phyloP scores from a whole-genome alignment of 2,888 invertebrate species.

The Meteorus cinctellus region DNA sequence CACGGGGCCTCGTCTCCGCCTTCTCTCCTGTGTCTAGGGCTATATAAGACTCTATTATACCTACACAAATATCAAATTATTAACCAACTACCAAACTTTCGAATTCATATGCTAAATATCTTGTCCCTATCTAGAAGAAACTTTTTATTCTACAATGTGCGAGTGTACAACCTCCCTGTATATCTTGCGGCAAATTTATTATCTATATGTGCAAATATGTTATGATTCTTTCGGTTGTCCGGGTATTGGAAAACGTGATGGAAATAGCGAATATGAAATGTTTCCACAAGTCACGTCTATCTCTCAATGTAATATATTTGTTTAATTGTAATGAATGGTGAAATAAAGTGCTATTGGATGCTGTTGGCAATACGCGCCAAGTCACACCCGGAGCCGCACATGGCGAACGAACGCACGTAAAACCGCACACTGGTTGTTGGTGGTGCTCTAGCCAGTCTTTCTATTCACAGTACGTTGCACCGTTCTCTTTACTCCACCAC shows the following conservation, averaged over 20 bases:
- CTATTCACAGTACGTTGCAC: conserved; percentile 32
- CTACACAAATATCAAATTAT: conserved; percentile 1
- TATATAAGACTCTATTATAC: background rate
- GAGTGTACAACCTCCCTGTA: background rate
- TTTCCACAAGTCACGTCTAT: too few relatives aligned
- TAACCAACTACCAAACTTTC: background rate
- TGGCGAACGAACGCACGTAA: conserved; percentile 56
- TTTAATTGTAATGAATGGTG: background rate
- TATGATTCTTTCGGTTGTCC: too few relatives aligned
- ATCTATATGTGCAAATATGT: background rate
- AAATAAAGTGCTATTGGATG: conserved; percentile 26
- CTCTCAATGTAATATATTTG: too few relatives aligned
- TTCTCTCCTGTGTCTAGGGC: background rate
- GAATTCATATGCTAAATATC: too few relatives aligned
- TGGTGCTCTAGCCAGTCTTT: conserved; percentile 6
- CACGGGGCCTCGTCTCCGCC: conserved; percentile 34
- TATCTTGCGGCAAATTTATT: conserved; percentile 1
- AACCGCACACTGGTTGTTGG: conserved; percentile 25
- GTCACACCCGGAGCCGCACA: conserved; percentile 64
- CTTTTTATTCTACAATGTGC: background rate
- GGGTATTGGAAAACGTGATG: too few relatives aligned
- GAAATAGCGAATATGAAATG: too few relatives aligned
- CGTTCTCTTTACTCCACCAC: conserved; percentile 18
- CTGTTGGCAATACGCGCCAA: conserved; percentile 51
- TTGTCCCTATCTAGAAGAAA: too few relatives aligned